Evolutionary conservation across 2,797 vertebrate genomes (phyloP), one percentile per base, ranked within the genome.

Genomic region (Phaenicophaeus curvirostris): DNA sequence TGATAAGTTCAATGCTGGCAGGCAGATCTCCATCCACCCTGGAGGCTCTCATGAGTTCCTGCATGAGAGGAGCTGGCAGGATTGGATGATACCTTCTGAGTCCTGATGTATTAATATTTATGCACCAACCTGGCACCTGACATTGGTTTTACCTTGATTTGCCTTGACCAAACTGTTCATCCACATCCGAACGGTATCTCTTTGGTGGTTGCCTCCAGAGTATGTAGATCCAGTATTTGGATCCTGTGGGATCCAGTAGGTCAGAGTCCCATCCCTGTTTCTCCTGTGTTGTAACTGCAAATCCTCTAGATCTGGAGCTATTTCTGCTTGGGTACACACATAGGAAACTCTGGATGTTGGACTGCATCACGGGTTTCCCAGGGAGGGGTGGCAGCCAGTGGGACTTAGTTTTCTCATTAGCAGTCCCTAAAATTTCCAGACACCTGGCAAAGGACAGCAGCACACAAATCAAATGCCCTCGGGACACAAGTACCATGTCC

Each of bases 21-120:
- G 33, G 30, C 27, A 63, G 50, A 78, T 51, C 21, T 55, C 39
- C 68, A 25, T 20, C 50, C 27, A 31, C 42, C 11, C 61, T 41
- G 37, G 51, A 30, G 37, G 30, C 8, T 57, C 50, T 51, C 42
- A 4, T 28, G 55, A 20, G n/a, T 19, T 83, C 61, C 73, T 13
- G n/a, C 18, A 5, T 11, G 33, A 69, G 30, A 58, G 23, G 30
- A 68, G 16, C 19, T 1, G 2, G 33, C 18, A n/a, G 65, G 42
- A 17, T 9, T 0, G 0, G 41, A 53, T 0, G 1, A 86, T 18
- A 7, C 31, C n/a, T 53, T 35, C 67, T 39, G 62, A 72, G 30
- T 21, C 55, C 37, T 3, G 10, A 16, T 21, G n/a, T 6, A 8
- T 58, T 48, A 27, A 24, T 44, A 42, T 50, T 86, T 80, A 53